Evolutionary conservation across 2,113 vertebrate species (phyloP).

Genomic region (Scytalopus superciliaris): DNA sequence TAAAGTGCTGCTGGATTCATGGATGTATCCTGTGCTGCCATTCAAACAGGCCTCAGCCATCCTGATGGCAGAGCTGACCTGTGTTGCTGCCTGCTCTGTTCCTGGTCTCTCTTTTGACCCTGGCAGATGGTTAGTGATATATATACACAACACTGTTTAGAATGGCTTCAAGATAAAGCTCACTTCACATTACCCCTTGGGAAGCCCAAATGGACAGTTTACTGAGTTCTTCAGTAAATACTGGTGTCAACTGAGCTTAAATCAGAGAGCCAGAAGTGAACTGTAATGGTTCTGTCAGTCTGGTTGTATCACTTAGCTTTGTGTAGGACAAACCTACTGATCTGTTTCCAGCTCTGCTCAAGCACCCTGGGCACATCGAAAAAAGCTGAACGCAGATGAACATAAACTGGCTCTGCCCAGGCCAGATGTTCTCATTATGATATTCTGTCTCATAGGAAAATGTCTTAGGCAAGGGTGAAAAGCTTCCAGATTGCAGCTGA

Average conservation of each 20-base stretch:
- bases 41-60: neutral
- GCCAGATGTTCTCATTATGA: neutral
- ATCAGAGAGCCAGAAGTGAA: neutral
- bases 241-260: neutral
- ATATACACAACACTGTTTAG: neutral
- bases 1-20: rapidly evolving
- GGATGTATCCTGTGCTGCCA: neutral
- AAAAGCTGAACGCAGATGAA: neutral
- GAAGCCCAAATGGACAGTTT: neutral
- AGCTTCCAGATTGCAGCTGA: neutral
- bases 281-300: neutral
- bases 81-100: neutral
- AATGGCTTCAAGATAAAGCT: neutral
- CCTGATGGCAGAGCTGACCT: neutral
- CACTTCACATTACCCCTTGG: neutral
- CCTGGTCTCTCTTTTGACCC: neutral
- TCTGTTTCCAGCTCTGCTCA: neutral
- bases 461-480: neutral
- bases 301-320: neutral
- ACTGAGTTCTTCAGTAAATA: neutral
- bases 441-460: neutral
- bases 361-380: neutral
- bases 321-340: neutral
- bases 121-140: neutral
- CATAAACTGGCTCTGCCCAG: neutral